A percentile compares a stretch with the other conserved stretches of the same genome.
phyloP scores from a whole-genome alignment of 1,140 invertebrate species.

The Cydia amplana region DNA sequence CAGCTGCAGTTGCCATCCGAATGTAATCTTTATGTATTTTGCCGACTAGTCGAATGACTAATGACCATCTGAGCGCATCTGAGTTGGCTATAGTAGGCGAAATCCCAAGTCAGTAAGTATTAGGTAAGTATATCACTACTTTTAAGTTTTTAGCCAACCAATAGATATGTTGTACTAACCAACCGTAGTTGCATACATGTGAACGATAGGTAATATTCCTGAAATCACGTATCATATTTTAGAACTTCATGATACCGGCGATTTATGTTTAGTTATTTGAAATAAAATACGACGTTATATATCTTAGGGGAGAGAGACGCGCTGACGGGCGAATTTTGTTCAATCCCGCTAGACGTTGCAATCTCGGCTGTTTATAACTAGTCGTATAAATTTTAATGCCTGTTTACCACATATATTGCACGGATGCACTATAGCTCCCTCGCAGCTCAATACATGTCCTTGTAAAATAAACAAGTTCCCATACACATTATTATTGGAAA shows the following conservation, averaged over 20 bases:
- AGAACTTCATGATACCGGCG: not conserved
- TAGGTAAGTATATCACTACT: no score
- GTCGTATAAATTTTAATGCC: conserved; percentile 27
- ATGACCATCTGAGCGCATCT: no score
- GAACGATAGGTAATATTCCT: not conserved
- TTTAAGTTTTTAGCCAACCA: no score
- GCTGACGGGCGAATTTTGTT: conserved; percentile 9
- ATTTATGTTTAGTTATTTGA: conserved; percentile 1
- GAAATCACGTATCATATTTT: not conserved
- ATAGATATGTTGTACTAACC: no score
- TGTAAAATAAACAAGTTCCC: not conserved
- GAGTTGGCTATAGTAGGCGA: no score
- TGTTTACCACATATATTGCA: conserved; percentile 25
- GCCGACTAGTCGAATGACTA: no score
- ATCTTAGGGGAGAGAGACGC: conserved; percentile 4
- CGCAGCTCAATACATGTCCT: not conserved
- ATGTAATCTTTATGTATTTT: no score
- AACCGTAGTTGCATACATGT: no score
- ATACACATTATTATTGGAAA: no score
- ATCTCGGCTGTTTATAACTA: conserved; percentile 18
- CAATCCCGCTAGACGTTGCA: conserved; percentile 8
- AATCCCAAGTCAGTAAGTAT: no score
- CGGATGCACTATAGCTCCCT: not conserved
- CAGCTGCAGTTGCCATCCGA: no score
- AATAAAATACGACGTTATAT: not conserved